These are phyloP conservation scores for Camponotus floridanus DNA, from an alignment of 1,140 invertebrate genomes.

Conservation along the genomic window DNA sequence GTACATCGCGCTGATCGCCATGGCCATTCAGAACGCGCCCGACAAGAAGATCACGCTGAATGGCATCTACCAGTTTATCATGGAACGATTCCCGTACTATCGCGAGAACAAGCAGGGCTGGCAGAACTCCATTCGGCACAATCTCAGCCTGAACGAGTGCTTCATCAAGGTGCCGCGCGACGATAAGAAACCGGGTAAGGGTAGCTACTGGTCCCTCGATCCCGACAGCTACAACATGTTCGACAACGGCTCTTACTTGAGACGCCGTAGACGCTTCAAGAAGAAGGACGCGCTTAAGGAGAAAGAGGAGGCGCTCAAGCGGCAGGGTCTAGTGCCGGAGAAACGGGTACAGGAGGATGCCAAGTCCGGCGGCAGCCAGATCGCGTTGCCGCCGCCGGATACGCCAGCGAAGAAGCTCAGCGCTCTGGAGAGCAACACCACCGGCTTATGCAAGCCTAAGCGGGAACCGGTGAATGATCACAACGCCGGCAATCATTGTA, in stretches of 20 bases:
- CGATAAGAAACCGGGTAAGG: conserved; percentile 98
- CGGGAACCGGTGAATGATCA: conserved; percentile 88
- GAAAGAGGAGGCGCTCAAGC: conserved; percentile 94
- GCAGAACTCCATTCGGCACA: conserved; percentile 98
- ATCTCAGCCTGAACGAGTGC: conserved; percentile 99
- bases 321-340: conserved; percentile 89
- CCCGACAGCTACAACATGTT: conserved; percentile 99
- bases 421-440: conserved; percentile 79
- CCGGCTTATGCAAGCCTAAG: conserved; percentile 86
- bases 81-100: conserved; percentile 99
- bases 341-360: conserved; percentile 84
- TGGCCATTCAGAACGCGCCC: conserved; percentile 98
- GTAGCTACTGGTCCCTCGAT: conserved; percentile 98
- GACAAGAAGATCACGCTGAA: conserved; percentile 98
- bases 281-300: conserved; percentile 97
- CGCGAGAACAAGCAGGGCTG: conserved; percentile 98
- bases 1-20: conserved; percentile 99
- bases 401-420: conserved; percentile 75
- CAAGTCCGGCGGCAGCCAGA: conserved; percentile 35
- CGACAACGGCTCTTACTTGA: conserved; percentile 97
- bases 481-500: conserved; percentile 82
- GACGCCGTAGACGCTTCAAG: conserved; percentile 97
- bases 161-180: conserved; percentile 97
- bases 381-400: conserved; percentile 62
- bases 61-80: conserved; percentile 99